Conservation (phyloP, 2,797 vertebrate species). For the Periparus ater region DNA sequence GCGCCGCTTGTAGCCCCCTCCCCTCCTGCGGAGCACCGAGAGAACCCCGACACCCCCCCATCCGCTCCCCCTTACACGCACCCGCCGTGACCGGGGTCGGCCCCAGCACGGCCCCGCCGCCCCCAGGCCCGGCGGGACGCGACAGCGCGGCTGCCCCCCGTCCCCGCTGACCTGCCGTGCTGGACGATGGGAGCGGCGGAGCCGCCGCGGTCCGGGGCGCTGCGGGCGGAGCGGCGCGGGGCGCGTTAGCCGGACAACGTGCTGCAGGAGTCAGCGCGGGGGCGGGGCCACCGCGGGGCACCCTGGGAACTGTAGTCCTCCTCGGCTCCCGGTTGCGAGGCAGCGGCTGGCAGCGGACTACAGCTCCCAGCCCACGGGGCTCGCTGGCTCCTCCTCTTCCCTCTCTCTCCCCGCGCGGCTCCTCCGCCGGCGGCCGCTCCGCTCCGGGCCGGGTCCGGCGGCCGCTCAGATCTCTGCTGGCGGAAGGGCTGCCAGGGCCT, state of each 20-base stretch:
- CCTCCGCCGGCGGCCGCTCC: fast-evolving
- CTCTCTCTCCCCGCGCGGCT: too few species aligned
- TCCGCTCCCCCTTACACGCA: not conserved
- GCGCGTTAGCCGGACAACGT: not conserved
- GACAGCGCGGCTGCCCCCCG: not conserved
- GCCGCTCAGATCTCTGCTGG: not conserved
- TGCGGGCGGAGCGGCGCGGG: not conserved
- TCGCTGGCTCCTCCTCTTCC: not conserved
- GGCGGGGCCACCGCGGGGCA: not conserved
- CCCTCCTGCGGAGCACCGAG: not conserved
- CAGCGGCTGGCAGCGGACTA: not conserved
- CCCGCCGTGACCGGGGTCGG: not conserved
- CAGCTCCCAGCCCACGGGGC: not conserved
- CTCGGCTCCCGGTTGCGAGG: fast-evolving
- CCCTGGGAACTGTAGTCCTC: not conserved
- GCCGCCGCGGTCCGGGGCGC: not conserved
- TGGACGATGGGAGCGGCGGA: not conserved
- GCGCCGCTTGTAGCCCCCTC: not conserved
- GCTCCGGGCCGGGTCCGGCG: fast-evolving
- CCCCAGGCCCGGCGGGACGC: too few species aligned
- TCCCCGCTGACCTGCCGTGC: not conserved
- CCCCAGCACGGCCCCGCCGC: not conserved
- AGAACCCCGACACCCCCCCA: not conserved
- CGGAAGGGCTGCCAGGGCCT: fast-evolving
- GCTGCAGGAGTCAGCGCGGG: not conserved